A percentile compares a stretch with the other conserved stretches of the same genome.
These are phyloP conservation scores for Ormia ochracea DNA, from an alignment of 2,888 invertebrate species.

Conservation along the genomic window DNA sequence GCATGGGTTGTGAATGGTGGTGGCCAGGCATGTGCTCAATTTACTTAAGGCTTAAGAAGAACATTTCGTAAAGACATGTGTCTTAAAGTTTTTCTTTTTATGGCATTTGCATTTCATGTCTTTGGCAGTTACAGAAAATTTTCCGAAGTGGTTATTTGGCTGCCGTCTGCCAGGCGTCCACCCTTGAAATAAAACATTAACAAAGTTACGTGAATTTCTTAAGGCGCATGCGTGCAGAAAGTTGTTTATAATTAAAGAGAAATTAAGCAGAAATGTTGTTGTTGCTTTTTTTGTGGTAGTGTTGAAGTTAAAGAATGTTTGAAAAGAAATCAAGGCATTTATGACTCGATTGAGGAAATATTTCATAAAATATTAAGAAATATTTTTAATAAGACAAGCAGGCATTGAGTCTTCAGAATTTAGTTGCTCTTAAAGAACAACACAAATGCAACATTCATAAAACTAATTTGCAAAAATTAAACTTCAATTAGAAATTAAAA, in stretches of 20 bases:
- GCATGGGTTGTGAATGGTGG: slow-evolving; percentile 5
- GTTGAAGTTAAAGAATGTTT: background rate
- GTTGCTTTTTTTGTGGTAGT: background rate
- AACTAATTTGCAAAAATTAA: slow-evolving; percentile 56
- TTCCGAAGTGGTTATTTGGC: slow-evolving; percentile 1
- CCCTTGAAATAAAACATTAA: slow-evolving; percentile 20
- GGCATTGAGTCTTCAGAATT: too few species aligned
- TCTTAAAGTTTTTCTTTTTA: slow-evolving; percentile 22
- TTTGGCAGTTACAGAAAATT: slow-evolving; percentile 21
- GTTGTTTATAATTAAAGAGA: slow-evolving; percentile 31
- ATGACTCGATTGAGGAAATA: too few species aligned
- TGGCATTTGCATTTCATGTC: slow-evolving; percentile 27
- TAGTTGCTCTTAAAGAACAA: background rate
- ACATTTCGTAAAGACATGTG: slow-evolving; percentile 36
- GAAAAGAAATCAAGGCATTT: slow-evolving; percentile 15
- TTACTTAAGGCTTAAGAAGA: slow-evolving; percentile 9
- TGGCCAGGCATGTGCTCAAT: slow-evolving; percentile 49
- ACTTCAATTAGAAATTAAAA: slow-evolving; percentile 30
- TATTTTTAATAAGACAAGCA: too few species aligned
- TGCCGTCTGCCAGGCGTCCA: slow-evolving; percentile 21
- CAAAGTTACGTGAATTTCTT: slow-evolving; percentile 14
- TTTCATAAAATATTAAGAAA: background rate
- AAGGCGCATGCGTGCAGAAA: slow-evolving; percentile 60
- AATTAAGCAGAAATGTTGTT: background rate
- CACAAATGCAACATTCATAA: slow-evolving; percentile 24